Percentiles rank a stretch among this genome's conserved stretches.
Conservation (phyloP, 2,797 vertebrate genomes). For the Trematomus bernacchii region DNA sequence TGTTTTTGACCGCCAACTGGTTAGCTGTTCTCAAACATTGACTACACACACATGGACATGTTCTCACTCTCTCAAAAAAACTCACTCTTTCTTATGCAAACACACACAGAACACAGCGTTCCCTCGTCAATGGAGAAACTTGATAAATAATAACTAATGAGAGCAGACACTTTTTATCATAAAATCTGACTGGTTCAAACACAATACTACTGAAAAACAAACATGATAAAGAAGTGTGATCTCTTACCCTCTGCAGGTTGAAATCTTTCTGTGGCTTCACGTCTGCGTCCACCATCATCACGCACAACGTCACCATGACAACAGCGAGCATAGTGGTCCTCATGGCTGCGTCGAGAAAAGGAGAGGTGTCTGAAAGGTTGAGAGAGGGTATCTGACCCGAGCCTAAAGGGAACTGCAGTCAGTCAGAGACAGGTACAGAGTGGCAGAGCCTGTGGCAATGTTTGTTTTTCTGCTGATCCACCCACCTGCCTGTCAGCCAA, state of each 20-base stretch:
- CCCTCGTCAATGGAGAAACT: not conserved
- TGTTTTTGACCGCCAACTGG: constrained; percentile 14
- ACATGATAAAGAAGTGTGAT: not conserved
- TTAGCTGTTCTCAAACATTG: constrained; percentile 16
- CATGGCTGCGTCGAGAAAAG: constrained; percentile 67
- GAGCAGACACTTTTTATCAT: not conserved
- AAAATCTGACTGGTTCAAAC: not conserved
- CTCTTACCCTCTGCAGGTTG: constrained; percentile 82
- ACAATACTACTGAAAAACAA: not conserved
- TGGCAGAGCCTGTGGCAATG: constrained; percentile 65
- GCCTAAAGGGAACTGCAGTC: constrained; percentile 36
- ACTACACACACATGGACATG: not conserved
- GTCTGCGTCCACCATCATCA: constrained; percentile 60
- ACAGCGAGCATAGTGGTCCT: constrained; percentile 66
- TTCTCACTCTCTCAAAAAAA: not conserved
- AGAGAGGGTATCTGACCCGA: constrained; percentile 29
- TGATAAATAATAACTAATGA: not conserved
- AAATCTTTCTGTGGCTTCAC: constrained; percentile 85
- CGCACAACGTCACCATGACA: constrained; percentile 71
- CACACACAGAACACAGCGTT: constrained; percentile 11
- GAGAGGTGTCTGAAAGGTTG: not conserved
- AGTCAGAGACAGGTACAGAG: constrained; percentile 49
- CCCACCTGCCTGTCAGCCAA: constrained; percentile 76
- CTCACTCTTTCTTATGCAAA: not conserved
- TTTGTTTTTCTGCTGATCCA: constrained; percentile 71